A percentile compares a stretch with the other conserved stretches of the same genome.
Conservation (phyloP, 2,888 invertebrate species). For the Lasioglossum malachurum region DNA sequence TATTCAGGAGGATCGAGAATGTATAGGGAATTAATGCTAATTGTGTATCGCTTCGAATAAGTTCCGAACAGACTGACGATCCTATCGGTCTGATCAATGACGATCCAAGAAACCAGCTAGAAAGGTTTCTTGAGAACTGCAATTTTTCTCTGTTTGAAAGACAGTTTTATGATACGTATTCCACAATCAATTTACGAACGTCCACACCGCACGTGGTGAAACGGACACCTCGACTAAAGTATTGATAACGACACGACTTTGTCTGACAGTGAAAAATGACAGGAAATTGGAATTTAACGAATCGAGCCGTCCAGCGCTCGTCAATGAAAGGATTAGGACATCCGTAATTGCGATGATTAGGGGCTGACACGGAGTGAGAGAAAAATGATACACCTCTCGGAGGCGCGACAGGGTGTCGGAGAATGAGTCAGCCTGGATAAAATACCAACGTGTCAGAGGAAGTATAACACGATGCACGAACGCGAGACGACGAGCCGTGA, state of each 20-base stretch:
- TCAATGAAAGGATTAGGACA: background rate
- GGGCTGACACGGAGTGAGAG: background rate
- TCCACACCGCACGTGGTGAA: background rate
- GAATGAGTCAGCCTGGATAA: background rate
- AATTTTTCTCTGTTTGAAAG: background rate
- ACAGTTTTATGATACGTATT: no score
- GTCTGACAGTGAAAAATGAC: background rate
- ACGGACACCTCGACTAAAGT: background rate
- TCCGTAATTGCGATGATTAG: background rate
- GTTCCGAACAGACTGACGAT: background rate
- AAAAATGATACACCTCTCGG: background rate
- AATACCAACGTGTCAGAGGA: background rate
- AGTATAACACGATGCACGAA: constrained; percentile 10
- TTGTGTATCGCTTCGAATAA: background rate
- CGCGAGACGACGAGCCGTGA: constrained; percentile 44
- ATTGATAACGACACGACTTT: background rate
- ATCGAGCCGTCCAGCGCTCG: background rate
- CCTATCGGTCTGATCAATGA: background rate
- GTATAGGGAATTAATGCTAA: background rate
- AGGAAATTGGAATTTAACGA: background rate
- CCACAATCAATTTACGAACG: background rate
- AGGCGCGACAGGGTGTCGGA: background rate
- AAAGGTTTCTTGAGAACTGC: background rate
- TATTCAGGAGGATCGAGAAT: constrained; percentile 6
- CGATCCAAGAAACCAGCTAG: background rate